These are phyloP conservation scores for Psylliodes chrysocephalus DNA, from an alignment of 2,888 invertebrate genomes.

Conservation along the genomic window DNA sequence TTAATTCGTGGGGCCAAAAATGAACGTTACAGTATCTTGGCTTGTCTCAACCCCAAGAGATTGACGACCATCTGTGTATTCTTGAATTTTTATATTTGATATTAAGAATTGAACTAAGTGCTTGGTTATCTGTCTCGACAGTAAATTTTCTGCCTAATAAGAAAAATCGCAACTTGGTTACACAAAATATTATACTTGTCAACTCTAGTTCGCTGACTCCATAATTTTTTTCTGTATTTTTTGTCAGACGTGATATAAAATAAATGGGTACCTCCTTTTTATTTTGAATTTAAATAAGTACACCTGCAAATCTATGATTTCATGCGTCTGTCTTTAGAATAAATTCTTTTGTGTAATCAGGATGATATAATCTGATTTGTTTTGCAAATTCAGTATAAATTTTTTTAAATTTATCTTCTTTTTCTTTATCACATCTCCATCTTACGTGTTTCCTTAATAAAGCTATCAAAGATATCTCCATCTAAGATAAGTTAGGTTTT, in stretches of 20 bases:
- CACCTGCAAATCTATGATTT: conserved; percentile 15
- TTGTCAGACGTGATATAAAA: conserved; percentile 11
- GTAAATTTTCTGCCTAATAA: no score
- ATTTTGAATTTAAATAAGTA: conserved; percentile 15
- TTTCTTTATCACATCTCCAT: conserved; percentile 15
- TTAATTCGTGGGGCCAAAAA: no score
- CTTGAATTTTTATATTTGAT: conserved; percentile 23
- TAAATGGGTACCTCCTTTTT: conserved; percentile 13
- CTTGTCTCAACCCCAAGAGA: no score
- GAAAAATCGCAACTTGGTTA: no score
- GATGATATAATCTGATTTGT: conserved; percentile 16
- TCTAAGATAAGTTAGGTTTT: no score
- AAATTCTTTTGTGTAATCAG: conserved; percentile 15
- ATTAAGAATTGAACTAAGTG: conserved; percentile 9
- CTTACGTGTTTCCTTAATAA: conserved; percentile 28
- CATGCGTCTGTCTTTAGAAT: no score
- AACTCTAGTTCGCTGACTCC: conserved; percentile 15
- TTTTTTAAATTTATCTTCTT: conserved; percentile 14
- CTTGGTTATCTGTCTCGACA: no score
- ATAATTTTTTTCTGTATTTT: conserved; percentile 11
- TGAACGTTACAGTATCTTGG: no score
- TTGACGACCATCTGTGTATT: conserved; percentile 28
- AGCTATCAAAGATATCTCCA: conserved; percentile 18
- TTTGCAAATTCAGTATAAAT: conserved; percentile 10
- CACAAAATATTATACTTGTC: conserved; percentile 15